phyloP scores from a whole-genome alignment of 2,797 vertebrate species.

The Acropternis orthonyx region DNA sequence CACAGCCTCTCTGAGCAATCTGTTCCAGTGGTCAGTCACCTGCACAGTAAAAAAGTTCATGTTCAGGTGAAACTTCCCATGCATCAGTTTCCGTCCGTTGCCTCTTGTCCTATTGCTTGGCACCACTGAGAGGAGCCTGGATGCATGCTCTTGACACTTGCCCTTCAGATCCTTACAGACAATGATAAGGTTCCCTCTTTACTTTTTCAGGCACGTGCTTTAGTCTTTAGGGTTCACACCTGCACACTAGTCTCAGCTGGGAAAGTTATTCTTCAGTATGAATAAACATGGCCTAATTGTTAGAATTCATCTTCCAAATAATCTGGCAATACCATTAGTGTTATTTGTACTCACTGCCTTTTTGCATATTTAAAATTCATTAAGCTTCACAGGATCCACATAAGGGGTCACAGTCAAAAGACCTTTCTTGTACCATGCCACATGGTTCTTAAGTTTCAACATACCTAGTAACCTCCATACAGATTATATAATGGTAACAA shows the following conservation, averaged over 20 bases:
- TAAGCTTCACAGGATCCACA: background rate
- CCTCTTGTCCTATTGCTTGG: background rate
- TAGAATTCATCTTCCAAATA: background rate
- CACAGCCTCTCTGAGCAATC: background rate
- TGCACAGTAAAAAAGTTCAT: background rate
- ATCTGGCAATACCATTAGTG: background rate
- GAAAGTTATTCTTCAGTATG: background rate
- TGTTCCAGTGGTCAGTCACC: background rate
- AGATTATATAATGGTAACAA: background rate
- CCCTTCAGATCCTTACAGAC: background rate
- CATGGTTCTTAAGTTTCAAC: background rate
- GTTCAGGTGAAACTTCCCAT: background rate
- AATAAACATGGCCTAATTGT: background rate
- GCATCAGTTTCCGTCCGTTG: background rate
- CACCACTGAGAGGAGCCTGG: background rate
- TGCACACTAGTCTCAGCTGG: background rate
- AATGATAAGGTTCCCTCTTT: rapidly evolving
- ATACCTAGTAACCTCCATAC: background rate
- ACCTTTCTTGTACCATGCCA: background rate
- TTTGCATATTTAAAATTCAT: background rate
- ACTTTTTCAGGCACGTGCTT: background rate
- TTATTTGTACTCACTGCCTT: background rate
- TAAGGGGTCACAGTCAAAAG: background rate
- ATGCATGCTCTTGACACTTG: background rate
- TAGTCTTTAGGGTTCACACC: background rate